These are phyloP conservation scores for Tympanuchus pallidicinctus DNA, from an alignment of 2,113 vertebrate genomes.

Conservation along the genomic window DNA sequence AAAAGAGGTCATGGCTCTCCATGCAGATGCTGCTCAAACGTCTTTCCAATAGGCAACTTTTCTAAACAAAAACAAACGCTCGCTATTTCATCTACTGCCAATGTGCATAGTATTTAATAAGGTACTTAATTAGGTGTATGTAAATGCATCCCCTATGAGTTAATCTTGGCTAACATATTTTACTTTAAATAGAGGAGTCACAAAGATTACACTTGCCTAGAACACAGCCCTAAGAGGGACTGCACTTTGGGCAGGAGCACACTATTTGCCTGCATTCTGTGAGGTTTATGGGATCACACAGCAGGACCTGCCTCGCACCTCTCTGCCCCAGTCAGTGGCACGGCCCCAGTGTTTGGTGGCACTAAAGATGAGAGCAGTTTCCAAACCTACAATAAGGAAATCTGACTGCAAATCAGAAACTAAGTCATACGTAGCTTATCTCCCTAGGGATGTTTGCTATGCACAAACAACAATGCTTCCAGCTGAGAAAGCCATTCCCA, in stretches of 20 bases:
- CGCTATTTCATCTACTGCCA: background rate
- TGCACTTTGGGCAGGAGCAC: background rate
- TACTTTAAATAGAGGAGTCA: background rate
- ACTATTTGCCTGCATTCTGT: background rate
- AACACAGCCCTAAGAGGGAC: background rate
- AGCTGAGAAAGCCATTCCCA: conserved; percentile 3
- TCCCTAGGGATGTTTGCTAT: background rate
- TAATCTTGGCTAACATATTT: background rate
- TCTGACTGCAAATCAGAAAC: conserved; percentile 18
- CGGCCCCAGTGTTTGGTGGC: background rate
- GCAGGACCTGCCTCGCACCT: background rate
- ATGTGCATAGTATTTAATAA: background rate
- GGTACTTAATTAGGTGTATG: background rate
- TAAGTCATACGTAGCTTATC: conserved; percentile 16
- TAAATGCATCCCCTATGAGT: background rate
- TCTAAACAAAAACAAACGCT: background rate
- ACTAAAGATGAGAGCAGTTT: background rate
- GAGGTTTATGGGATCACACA: background rate
- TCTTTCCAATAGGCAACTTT: background rate
- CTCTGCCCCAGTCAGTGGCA: background rate
- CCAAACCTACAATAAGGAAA: background rate
- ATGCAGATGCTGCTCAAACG: background rate
- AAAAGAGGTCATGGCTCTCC: background rate
- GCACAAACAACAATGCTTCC: background rate
- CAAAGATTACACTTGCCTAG: background rate